Conservation (phyloP, 2,113 vertebrate genomes). For the Bucco capensis region DNA sequence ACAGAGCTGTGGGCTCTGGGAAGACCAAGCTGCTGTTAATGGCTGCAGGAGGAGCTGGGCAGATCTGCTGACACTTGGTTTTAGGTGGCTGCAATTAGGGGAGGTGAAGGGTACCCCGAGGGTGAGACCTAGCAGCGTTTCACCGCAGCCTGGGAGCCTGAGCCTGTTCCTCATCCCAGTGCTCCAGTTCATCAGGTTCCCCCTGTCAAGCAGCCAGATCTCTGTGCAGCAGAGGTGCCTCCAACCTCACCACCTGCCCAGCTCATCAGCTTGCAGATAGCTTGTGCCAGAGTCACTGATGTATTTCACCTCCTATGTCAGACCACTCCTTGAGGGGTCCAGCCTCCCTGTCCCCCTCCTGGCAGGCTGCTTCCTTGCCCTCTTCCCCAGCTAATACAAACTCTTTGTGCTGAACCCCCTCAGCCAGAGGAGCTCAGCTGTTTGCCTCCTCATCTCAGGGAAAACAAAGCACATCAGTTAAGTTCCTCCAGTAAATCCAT, state of each 20-base stretch:
- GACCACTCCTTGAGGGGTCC: neutral
- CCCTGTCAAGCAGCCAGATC: neutral
- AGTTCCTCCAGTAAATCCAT: neutral
- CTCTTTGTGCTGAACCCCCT: neutral
- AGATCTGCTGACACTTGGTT: conserved; percentile 22
- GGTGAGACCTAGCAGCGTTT: neutral
- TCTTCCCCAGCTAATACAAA: neutral
- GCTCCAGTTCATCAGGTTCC: conserved; percentile 37
- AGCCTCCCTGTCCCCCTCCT: neutral
- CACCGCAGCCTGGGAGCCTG: neutral
- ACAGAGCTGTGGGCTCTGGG: neutral
- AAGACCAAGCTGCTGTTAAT: accelerated
- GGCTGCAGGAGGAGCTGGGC: neutral
- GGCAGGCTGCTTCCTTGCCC: neutral
- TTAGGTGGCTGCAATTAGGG: conserved; percentile 10
- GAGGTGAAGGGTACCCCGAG: neutral
- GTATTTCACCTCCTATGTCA: neutral
- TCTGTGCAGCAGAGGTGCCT: neutral
- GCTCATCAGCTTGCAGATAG: neutral
- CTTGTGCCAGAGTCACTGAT: neutral
- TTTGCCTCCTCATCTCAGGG: neutral
- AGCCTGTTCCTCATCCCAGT: neutral
- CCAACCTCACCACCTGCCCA: neutral
- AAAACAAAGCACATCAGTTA: neutral
- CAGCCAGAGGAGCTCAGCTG: neutral